A percentile compares a stretch with the other conserved stretches of the same genome.
phyloP scores from a whole-genome alignment of 1,140 invertebrate genomes.

The Homarus americanus region DNA sequence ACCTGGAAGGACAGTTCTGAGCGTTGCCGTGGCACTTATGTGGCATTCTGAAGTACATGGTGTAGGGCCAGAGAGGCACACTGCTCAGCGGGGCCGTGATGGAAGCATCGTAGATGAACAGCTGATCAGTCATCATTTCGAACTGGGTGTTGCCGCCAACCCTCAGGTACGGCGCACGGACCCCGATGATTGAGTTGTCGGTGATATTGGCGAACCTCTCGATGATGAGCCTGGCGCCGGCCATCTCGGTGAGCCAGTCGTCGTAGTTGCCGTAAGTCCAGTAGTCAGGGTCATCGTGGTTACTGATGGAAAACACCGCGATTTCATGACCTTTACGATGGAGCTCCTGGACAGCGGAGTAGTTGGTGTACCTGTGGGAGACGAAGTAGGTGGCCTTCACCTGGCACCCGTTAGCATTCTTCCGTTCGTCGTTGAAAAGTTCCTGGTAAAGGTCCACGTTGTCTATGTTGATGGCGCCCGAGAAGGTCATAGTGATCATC shows the following conservation, averaged over 20 bases:
- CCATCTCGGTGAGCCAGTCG: conserved; percentile 97
- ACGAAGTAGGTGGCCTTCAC: conserved; percentile 92
- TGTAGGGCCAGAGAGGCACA: conserved; percentile 97
- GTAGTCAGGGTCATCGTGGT: conserved; percentile 93
- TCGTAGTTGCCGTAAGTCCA: conserved; percentile 93
- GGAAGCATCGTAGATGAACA: conserved; percentile 95
- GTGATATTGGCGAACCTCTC: conserved; percentile 91
- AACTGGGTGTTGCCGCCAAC: conserved; percentile 97
- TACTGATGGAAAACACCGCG: conserved; percentile 94
- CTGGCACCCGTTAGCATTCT: conserved; percentile 95
- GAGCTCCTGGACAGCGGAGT: conserved; percentile 93
- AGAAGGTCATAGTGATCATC: conserved; percentile 96
- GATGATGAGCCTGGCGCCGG: conserved; percentile 85
- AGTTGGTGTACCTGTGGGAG: conserved; percentile 97
- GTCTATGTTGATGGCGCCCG: conserved; percentile 95
- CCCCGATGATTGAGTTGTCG: conserved; percentile 91
- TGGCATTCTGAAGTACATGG: conserved; percentile 95
- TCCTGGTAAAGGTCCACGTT: conserved; percentile 95
- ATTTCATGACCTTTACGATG: conserved; percentile 96
- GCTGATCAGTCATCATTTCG: conserved; percentile 97
- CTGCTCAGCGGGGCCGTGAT: conserved; percentile 93
- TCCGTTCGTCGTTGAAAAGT: conserved; percentile 90
- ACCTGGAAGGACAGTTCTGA: conserved; percentile 92
- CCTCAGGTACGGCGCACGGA: conserved; percentile 92
- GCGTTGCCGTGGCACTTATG: conserved; percentile 96